Evolutionary conservation across 2,113 vertebrate species (phyloP).

Genomic region (Stegostoma tigrinum): DNA sequence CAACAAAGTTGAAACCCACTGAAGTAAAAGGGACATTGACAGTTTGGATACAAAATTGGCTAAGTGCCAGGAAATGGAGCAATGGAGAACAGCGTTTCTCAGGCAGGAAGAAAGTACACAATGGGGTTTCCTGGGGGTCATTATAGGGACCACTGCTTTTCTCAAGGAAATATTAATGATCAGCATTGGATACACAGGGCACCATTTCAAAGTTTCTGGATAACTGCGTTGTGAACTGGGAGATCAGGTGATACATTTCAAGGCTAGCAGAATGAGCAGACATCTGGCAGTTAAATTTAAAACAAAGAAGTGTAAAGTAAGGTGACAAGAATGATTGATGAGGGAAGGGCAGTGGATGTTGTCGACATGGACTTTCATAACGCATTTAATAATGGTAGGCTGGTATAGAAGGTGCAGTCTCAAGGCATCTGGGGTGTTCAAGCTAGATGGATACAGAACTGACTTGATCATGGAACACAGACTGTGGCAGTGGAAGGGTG

Average conservation of each 20-base stretch:
- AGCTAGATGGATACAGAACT: too few relatives aligned
- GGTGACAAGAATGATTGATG: too few relatives aligned
- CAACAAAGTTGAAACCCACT: not conserved
- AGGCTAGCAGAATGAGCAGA: not conserved
- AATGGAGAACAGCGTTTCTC: not conserved
- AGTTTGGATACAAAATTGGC: too few relatives aligned
- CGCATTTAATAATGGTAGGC: too few relatives aligned
- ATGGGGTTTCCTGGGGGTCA: not conserved
- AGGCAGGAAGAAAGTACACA: not conserved
- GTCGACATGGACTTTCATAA: too few relatives aligned
- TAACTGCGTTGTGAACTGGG: not conserved
- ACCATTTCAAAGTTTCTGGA: not conserved
- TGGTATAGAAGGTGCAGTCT: too few relatives aligned
- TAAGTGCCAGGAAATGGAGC: not conserved
- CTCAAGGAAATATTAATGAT: too few relatives aligned
- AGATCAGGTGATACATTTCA: not conserved
- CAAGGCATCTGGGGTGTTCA: too few relatives aligned
- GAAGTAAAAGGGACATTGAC: not conserved
- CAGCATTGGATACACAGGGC: too few relatives aligned
- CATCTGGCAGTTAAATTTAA: not conserved
- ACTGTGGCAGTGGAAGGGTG: too few relatives aligned
- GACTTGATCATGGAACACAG: too few relatives aligned
- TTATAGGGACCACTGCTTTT: not conserved
- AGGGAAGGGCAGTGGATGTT: too few relatives aligned
- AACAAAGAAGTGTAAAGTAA: not conserved